These are phyloP conservation scores for Agapetus fuscipes DNA, from an alignment of 2,888 invertebrate genomes.

Conservation along the genomic window DNA sequence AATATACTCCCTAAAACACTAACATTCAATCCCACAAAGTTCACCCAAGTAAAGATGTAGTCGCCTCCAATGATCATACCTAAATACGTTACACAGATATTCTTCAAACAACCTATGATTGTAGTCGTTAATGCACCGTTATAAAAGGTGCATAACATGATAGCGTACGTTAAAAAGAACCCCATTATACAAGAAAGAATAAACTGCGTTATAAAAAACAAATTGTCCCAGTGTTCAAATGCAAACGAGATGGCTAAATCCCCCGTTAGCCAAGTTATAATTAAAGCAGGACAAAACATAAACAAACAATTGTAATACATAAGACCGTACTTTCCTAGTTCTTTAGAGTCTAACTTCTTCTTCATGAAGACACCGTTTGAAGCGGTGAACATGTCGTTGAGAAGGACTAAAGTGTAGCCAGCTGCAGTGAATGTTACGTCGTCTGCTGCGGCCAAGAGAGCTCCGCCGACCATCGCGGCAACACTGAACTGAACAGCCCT, in stretches of 20 bases:
- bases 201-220: conserved; percentile 72
- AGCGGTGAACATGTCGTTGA: conserved; percentile 94
- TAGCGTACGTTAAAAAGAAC: conserved; percentile 89
- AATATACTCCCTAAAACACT: conserved; percentile 80
- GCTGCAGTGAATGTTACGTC: conserved; percentile 87
- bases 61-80: conserved; percentile 99
- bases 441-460: conserved; percentile 84
- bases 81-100: conserved; percentile 92
- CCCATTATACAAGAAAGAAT: conserved; percentile 91
- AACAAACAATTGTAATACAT: conserved; percentile 90
- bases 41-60: conserved; percentile 88
- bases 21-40: conserved; percentile 93
- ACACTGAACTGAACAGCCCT: conserved; percentile 85
- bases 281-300: conserved; percentile 68
- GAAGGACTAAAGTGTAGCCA: conserved; percentile 83
- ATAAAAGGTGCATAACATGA: conserved; percentile 88
- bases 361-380: conserved; percentile 95
- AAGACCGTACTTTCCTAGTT: conserved; percentile 84
- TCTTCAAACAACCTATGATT: conserved; percentile 96
- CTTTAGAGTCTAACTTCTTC: conserved; percentile 90
- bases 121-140: conserved; percentile 98
- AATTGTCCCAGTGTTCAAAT: conserved; percentile 66
- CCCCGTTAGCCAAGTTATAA: conserved; percentile 64
- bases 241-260: conserved; percentile 58
- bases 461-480: conserved; percentile 90